phyloP scores from a whole-genome alignment of 2,113 vertebrate species.

The Speoplatyrhinus poulsoni region DNA sequence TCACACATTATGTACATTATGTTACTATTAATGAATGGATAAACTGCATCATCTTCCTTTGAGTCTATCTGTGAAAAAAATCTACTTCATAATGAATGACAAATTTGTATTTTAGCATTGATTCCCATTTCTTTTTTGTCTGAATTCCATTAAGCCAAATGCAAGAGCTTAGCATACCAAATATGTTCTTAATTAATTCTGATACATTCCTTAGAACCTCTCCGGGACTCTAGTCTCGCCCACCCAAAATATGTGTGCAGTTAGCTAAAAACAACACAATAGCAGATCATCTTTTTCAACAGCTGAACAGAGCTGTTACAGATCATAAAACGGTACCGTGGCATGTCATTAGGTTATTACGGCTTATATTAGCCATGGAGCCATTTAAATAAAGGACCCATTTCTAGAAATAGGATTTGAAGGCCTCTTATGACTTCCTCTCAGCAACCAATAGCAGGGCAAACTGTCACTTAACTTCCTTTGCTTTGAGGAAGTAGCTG shows the following conservation, averaged over 20 bases:
- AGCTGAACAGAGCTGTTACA: constrained; percentile 50
- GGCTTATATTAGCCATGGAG: constrained; percentile 66
- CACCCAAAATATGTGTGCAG: constrained; percentile 59
- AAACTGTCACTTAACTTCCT: constrained; percentile 52
- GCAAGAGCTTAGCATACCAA: constrained; percentile 68
- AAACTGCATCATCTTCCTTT: constrained; percentile 17
- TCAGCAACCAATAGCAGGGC: constrained; percentile 48
- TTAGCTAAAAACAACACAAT: constrained; percentile 55
- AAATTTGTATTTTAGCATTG: constrained; percentile 54
- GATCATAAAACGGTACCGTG: constrained; percentile 61
- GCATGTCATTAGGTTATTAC: constrained; percentile 65
- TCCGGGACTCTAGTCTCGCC: constrained; percentile 50
- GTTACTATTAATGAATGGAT: too few relatives aligned
- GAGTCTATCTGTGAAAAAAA: background rate
- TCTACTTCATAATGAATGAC: constrained; percentile 23
- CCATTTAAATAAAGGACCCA: constrained; percentile 41
- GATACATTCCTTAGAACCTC: constrained; percentile 63
- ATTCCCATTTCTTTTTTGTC: constrained; percentile 32
- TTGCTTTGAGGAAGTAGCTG: too few relatives aligned
- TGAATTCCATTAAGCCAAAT: constrained; percentile 61
- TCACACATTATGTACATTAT: too few relatives aligned
- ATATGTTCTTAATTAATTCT: constrained; percentile 71
- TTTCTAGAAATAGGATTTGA: constrained; percentile 70
- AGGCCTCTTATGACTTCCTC: constrained; percentile 47
- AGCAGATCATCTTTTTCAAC: constrained; percentile 51